Percentiles rank a stretch among this genome's conserved stretches.
Conservation (phyloP, 2,113 vertebrate genomes). For the Saguinus midas region DNA sequence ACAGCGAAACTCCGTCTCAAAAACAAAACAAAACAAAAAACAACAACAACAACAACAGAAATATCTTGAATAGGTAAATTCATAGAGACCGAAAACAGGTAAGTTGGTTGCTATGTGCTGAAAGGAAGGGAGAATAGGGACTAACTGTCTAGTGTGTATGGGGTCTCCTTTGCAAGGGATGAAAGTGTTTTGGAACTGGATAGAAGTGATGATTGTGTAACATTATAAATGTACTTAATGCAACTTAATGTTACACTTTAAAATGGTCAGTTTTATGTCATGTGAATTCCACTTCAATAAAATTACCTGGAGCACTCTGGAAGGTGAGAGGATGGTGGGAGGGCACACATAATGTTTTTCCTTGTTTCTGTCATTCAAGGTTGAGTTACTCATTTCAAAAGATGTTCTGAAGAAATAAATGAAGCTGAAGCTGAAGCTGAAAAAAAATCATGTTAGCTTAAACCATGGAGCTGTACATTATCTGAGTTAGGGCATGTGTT, state of each 20-base stretch:
- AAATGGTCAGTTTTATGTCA: background rate
- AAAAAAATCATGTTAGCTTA: background rate
- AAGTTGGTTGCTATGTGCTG: background rate
- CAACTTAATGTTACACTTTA: constrained; percentile 28
- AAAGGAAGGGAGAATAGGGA: background rate
- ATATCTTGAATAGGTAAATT: background rate
- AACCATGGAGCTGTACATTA: background rate
- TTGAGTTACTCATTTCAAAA: constrained; percentile 30
- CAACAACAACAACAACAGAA: background rate
- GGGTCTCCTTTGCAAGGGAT: background rate
- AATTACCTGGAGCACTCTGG: background rate
- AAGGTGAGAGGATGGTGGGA: background rate
- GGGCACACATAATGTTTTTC: background rate
- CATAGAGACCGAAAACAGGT: background rate
- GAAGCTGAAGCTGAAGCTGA: background rate
- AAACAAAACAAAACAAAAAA: too few relatives aligned
- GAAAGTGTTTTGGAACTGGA: constrained; percentile 40
- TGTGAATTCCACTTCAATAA: background rate
- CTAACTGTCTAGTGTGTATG: background rate
- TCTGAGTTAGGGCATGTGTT: constrained; percentile 32
- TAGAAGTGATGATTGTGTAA: background rate
- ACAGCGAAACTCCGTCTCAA: too few relatives aligned
- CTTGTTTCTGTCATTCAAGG: constrained; percentile 25
- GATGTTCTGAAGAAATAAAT: background rate
- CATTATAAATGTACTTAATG: background rate